These are phyloP conservation scores for Pagetopsis macropterus DNA, from an alignment of 2,797 vertebrate genomes.

Conservation along the genomic window DNA sequence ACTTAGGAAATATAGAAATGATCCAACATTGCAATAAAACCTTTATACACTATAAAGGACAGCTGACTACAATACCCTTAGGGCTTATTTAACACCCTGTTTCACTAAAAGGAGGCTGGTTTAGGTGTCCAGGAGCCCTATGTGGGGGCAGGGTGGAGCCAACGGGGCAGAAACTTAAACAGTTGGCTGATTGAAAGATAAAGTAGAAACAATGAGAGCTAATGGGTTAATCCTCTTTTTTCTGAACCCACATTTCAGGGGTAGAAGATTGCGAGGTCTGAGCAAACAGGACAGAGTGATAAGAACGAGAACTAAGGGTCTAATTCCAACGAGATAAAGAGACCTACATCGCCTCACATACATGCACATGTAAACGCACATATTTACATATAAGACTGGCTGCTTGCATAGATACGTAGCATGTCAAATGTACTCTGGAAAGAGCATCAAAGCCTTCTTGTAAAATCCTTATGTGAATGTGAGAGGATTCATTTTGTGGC, in stretches of 20 bases:
- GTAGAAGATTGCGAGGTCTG: slow-evolving; percentile 78
- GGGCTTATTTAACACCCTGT: slow-evolving; percentile 56
- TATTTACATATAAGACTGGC: slow-evolving; percentile 2
- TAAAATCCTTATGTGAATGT: neutral
- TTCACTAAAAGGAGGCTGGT: slow-evolving; percentile 50
- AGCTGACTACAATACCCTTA: slow-evolving; percentile 21
- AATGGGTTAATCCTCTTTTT: slow-evolving; percentile 78
- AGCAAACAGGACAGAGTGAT: slow-evolving; percentile 82
- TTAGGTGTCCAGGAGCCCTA: slow-evolving; percentile 12
- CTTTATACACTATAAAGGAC: slow-evolving; percentile 2
- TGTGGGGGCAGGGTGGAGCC: slow-evolving; percentile 17
- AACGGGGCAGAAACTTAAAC: slow-evolving; percentile 28
- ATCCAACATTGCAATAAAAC: slow-evolving; percentile 9
- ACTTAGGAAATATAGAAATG: slow-evolving; percentile 3
- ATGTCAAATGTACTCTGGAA: neutral
- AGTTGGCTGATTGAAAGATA: slow-evolving; percentile 50
- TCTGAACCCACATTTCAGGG: slow-evolving; percentile 59
- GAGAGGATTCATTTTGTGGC: neutral
- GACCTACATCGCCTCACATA: slow-evolving; percentile 43
- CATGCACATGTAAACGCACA: slow-evolving; percentile 14
- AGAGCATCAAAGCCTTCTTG: neutral
- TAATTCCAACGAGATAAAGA: slow-evolving; percentile 85
- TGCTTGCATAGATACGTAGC: neutral
- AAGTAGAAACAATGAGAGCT: slow-evolving; percentile 58
- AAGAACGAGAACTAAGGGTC: slow-evolving; percentile 82